Evolutionary conservation across 2,888 invertebrate genomes (phyloP).

Genomic region (Drosophila hamatofila): DNA sequence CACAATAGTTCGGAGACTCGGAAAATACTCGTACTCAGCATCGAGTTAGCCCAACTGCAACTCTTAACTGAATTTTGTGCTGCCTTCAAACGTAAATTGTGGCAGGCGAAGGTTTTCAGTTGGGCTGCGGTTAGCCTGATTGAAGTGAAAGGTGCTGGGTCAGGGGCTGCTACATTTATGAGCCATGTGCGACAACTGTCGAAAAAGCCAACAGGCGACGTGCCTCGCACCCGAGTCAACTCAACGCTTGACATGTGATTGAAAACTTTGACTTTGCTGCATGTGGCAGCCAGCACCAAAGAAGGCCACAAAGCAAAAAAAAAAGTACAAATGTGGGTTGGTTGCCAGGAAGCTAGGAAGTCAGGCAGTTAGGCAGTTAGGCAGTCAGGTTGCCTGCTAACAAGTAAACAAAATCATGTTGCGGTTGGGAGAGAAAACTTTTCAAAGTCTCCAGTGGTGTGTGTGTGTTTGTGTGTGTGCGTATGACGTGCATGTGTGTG

Average conservation of each 20-base stretch:
- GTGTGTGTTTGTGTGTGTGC: conserved; percentile 3
- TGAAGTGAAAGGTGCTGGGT: conserved; percentile 3
- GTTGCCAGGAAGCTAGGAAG: conserved; percentile 4
- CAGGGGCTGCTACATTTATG: conserved; percentile 71
- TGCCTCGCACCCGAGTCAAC: conserved; percentile 67
- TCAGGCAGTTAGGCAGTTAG: conserved; percentile 7
- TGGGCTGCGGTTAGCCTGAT: conserved; percentile 60
- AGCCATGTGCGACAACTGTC: conserved; percentile 78
- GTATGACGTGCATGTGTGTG: conserved; percentile 24
- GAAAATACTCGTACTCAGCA: conserved; percentile 39
- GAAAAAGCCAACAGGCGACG: conserved; percentile 67
- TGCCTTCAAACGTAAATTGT: conserved; percentile 58
- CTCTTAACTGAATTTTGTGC: conserved; percentile 13
- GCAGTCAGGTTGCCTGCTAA: conserved; percentile 27
- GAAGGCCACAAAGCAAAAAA: conserved; percentile 21
- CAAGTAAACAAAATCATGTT: conserved; percentile 46
- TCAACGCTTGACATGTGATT: conserved; percentile 78
- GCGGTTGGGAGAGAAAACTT: conserved; percentile 55
- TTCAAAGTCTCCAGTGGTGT: conserved; percentile 41
- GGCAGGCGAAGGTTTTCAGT: conserved; percentile 64
- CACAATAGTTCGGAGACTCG: conserved; percentile 22
- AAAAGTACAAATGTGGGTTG: conserved; percentile 23
- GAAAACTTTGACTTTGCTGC: conserved; percentile 82
- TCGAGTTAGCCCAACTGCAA: conserved; percentile 15
- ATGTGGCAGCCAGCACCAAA: conserved; percentile 56